phyloP scores from a whole-genome alignment of 2,888 invertebrate genomes.

The Hetaerina titia region DNA sequence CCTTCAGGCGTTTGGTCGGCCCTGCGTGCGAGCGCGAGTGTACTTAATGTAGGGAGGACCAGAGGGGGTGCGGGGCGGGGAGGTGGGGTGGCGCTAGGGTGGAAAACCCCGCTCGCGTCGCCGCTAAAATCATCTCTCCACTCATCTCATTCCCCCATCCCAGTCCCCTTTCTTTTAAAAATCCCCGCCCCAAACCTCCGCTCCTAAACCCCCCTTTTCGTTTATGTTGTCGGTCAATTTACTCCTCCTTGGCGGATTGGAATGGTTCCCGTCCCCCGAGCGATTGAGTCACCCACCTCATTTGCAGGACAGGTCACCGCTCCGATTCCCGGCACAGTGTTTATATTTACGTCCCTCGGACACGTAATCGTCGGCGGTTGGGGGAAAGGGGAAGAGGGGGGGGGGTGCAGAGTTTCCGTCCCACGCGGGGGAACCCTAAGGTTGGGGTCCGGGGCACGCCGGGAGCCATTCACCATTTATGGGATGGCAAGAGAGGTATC shows the following conservation, averaged over 20 bases:
- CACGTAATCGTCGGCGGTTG: neutral
- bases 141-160: neutral
- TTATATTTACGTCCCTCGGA: conserved; percentile 34
- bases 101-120: neutral
- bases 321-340: neutral
- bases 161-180: neutral
- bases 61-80: too few relatives aligned
- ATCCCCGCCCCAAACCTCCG: neutral
- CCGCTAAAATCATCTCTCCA: neutral
- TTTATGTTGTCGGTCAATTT: conserved; percentile 30
- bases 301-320: neutral
- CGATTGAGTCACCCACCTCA: neutral
- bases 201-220: neutral
- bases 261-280: neutral
- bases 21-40: too few relatives aligned
- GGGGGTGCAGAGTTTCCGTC: neutral
- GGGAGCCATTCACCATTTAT: neutral
- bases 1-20: too few relatives aligned
- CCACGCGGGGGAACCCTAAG: neutral
- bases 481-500: neutral
- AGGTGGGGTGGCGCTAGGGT: neutral
- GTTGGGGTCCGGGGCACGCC: neutral
- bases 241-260: neutral
- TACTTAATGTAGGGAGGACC: too few relatives aligned
- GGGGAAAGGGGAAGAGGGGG: too few relatives aligned